Base-by-base conservation (phyloP, 30 jellyfish, hydroid and myxozoan genomes). In the Euphysa ruthae region DNA sequence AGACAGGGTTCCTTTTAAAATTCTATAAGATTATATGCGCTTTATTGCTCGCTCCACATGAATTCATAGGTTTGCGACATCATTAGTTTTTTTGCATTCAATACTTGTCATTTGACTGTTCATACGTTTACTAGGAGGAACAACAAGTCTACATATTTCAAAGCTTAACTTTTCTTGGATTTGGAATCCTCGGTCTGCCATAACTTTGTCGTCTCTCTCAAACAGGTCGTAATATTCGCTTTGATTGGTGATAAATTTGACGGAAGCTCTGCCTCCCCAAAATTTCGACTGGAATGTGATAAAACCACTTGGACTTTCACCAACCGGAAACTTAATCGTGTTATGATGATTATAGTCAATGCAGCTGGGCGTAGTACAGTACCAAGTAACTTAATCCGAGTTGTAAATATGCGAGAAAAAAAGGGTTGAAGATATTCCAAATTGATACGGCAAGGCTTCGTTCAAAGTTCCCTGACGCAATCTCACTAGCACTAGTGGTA, bases 151-250 rank as follows among this genome's bases (percentile, higher is more conserved):
- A 50, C 84, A 77, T 46, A 49, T 22, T 20, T 68, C 18, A 15
- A 60, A 78, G 57, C 70, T 22, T 28, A 79, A 68, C 20, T 79
- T 82, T 50, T 71, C 83, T 34, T 52, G 35, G 19, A 69, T 71
- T 56, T 52, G 84, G 51, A 79, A 79, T 8, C 89, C 90, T 7
- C 91, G 27, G 24, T 73, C 92, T n/a, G 92, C 94, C 84, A 73
- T 33, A 1, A 81, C 71, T 23, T 50, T 71, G 70, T 79, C 91
- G 29, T 76, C 93, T 14, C 35, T 21, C 38, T 79, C 92, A 32
- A 58, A 44, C 18, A 70, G 43, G 43, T 70, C 57, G 31, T 63
- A 71, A 70, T 69, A 70, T 5, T 71, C 83, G 42, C 82, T 63
- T 35, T 79, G 82, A 35, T 71, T 43, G 21, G 75, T 70, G 14